Evolutionary conservation across 2,888 invertebrate genomes (phyloP), one percentile per base, ranked within the genome.

Genomic region (Lasioglossum zephyrum): DNA sequence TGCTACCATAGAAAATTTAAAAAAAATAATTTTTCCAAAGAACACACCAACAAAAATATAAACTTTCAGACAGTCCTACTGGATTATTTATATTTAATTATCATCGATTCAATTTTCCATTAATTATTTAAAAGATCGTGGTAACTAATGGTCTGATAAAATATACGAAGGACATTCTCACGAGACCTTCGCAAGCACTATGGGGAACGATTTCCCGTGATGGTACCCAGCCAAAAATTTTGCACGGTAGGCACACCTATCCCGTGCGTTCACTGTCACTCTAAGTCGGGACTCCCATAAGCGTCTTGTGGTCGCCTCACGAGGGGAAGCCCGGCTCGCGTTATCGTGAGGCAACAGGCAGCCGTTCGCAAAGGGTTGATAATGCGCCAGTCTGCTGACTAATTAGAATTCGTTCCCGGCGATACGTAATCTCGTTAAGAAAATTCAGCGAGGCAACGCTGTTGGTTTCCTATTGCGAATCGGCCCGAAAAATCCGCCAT

Each of bases 261-360:
- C 13, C 13, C 57, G 76, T 47, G 53, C 18, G 18, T 83, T 66
- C 49, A 77, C 73, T 53, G 79, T 79, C 73, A 70, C 73, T 60
- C 78, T 31, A 80, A 88, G 84, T 87, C 87, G 76, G 57, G 79
- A 63, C 79, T 72, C 69, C 74, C 47, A 78, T 87, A 87, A 89
- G 84, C 87, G 81, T 77, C 80, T 89, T 82, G 78, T 69, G 82
- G 81, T 79, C 78, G 72, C 77, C 31, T 22, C 60, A 31, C 49
- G 73, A 63, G 63, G 81, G 66, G 60, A 77, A 77, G 77, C 78
- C 77, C 57, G 73, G 84, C 81, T 76, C 81, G 87, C 88, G 92
- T 92, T 93, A 93, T 93, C 93, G 87, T 89, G 81, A 87, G 86
- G 84, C 87, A 90, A 91, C 93, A 93, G 93, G 89, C 93, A 88